Evolutionary conservation across 30 jellyfish, hydroid and myxozoan species (phyloP), one percentile per base, ranked within the genome.

Genomic region (Hydractinia symbiolongicarpus): DNA sequence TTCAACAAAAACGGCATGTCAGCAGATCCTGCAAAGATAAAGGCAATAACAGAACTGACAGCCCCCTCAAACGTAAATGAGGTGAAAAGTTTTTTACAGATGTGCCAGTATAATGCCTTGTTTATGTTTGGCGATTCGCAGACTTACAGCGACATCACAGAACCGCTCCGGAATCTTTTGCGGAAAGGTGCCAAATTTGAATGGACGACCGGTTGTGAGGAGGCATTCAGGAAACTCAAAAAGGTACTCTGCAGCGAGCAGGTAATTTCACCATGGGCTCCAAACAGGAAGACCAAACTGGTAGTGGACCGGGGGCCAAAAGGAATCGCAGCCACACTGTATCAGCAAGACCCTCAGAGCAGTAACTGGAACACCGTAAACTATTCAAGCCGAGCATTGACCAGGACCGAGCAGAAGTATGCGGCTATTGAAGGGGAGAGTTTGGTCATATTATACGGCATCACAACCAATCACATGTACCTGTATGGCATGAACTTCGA

Each of bases 221-320:
- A 78, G 30, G 61, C 86, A 52, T 78, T 78, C 66, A 52, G 5
- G 19, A 53, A 58, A 49, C 66, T 78, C 16, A 58, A 64, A 69
- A 67, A 78, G 10, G 86, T 64, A 19, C 62, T 78, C 19, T 14
- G 54, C 52, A 78, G 86, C 66, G 86, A 78, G 61, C 58, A 52
- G 50, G 85, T 77, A 51, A 78, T 78, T 56, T 81, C 84, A 11
- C 86, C 79, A 44, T 78, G 86, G 81, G 86, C 73, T 52, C 66
- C 61, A 55, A 62, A 69, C 61, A 40, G 86, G 8, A 54, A 61
- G 53, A 78, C 86, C 16, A 64, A 78, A 64, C 64, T 62, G 16
- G 73, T 78, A 64, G 64, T 51, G n/a, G 81, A 76, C 84, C 61
- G 84, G 68, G 84, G 84, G 16, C 84, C 84, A 50, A 50, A n/a